phyloP scores from a whole-genome alignment of 2,888 invertebrate genomes.

The Panopea generosa region DNA sequence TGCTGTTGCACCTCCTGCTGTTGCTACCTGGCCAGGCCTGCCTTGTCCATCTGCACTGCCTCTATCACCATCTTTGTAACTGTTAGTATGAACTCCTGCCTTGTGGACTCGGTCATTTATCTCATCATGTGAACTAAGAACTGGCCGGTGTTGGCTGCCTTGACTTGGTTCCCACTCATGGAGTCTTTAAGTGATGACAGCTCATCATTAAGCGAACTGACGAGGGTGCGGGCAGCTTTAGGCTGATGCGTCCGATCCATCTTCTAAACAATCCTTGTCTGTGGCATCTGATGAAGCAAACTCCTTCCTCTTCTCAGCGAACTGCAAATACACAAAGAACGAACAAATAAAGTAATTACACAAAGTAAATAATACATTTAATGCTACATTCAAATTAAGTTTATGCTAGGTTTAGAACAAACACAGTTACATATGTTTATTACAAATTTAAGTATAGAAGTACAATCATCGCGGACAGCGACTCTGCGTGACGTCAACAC shows the following conservation, averaged over 20 bases:
- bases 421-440: no score
- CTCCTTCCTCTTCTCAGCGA: constrained; percentile 32
- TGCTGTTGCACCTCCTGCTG: constrained; percentile 6
- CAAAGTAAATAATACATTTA: no score
- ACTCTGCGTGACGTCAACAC: no score
- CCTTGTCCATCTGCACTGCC: neutral
- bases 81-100: constrained; percentile 16
- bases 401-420: no score
- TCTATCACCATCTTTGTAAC: constrained; percentile 27
- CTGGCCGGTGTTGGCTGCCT: constrained; percentile 25
- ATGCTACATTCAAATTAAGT: neutral
- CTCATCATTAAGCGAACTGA: constrained; percentile 11
- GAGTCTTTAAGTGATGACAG: constrained; percentile 12
- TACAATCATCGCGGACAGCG: no score
- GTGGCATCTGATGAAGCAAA: constrained; percentile 9
- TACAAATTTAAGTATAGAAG: no score
- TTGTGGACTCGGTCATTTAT: constrained; percentile 18
- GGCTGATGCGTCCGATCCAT: constrained; percentile 17
- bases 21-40: neutral
- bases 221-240: constrained; percentile 23
- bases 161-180: constrained; percentile 15
- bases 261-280: constrained; percentile 18
- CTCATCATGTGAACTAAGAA: constrained; percentile 36
- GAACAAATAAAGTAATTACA: neutral
- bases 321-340: constrained; percentile 13